These are phyloP conservation scores for Syngnathus typhle DNA, from an alignment of 2,113 vertebrate genomes.

Conservation along the genomic window DNA sequence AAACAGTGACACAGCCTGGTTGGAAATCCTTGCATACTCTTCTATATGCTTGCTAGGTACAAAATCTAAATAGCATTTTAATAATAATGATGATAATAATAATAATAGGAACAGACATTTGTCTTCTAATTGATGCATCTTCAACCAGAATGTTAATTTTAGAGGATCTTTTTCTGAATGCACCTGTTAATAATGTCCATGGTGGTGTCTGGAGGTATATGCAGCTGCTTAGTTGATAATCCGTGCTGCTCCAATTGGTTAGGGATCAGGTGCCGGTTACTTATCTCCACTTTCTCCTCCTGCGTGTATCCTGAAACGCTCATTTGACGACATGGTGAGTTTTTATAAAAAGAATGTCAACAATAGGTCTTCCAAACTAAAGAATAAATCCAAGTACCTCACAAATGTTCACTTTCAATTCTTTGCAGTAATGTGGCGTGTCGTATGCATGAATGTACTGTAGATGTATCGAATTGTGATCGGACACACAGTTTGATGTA, in stretches of 20 bases:
- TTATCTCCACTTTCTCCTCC: conserved; percentile 96
- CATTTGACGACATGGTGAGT: neutral
- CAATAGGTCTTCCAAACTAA: neutral
- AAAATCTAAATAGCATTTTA: too few relatives aligned
- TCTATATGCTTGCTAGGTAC: too few relatives aligned
- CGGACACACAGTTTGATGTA: neutral
- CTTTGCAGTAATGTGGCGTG: neutral
- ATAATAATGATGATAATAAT: too few relatives aligned
- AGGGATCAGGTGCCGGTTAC: conserved; percentile 89
- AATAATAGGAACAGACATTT: neutral
- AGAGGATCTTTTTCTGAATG: neutral
- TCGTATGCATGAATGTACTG: neutral
- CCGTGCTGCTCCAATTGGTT: conserved; percentile 94
- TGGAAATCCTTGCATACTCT: too few relatives aligned
- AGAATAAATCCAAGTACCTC: neutral
- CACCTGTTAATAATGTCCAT: conserved; percentile 56
- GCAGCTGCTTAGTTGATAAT: conserved; percentile 85
- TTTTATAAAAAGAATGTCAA: neutral
- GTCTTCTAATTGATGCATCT: neutral
- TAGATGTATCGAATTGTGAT: neutral
- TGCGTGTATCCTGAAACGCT: conserved; percentile 85
- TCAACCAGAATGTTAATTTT: neutral
- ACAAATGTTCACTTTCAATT: too few relatives aligned
- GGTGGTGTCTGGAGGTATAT: conserved; percentile 85
- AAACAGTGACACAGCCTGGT: too few relatives aligned